Evolutionary conservation across 2,797 vertebrate species (phyloP).

Genomic region (Pogoniulus pusillus): DNA sequence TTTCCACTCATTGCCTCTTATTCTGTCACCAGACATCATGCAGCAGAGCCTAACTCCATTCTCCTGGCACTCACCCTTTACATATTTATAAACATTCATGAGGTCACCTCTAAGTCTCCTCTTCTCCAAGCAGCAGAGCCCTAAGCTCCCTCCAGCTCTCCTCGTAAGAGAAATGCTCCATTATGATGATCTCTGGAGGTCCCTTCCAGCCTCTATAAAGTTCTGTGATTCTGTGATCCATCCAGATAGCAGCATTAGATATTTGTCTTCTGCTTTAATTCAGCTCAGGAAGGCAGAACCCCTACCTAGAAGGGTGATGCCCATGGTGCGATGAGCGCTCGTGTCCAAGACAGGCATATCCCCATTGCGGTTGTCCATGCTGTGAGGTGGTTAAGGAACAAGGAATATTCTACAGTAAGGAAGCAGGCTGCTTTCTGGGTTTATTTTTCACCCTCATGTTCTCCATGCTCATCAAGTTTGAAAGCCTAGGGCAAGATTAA

Average conservation of each 20-base stretch:
- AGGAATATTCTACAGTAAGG: background rate
- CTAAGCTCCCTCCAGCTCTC: no score
- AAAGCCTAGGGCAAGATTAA: constrained; percentile 70
- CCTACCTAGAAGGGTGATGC: background rate
- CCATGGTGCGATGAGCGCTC: background rate
- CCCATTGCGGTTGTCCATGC: rapidly evolving
- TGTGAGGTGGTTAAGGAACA: background rate
- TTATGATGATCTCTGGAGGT: no score
- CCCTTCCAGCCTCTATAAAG: no score
- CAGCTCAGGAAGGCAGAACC: rapidly evolving
- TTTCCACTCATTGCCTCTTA: no score
- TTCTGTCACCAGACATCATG: no score
- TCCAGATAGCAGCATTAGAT: background rate
- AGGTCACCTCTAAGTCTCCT: no score
- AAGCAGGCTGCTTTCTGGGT: background rate
- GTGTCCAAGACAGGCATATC: background rate
- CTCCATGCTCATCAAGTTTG: constrained; percentile 45
- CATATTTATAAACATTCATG: no score
- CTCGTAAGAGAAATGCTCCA: no score
- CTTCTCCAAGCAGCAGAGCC: no score
- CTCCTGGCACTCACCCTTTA: no score
- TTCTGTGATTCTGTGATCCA: no score
- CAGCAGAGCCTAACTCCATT: no score
- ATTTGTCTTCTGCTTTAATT: background rate
- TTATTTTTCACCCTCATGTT: background rate